A percentile compares a stretch with the other conserved stretches of the same genome.
These are phyloP conservation scores for Drosophila trichaetosa DNA, from an alignment of 2,888 invertebrate species.

Conservation along the genomic window DNA sequence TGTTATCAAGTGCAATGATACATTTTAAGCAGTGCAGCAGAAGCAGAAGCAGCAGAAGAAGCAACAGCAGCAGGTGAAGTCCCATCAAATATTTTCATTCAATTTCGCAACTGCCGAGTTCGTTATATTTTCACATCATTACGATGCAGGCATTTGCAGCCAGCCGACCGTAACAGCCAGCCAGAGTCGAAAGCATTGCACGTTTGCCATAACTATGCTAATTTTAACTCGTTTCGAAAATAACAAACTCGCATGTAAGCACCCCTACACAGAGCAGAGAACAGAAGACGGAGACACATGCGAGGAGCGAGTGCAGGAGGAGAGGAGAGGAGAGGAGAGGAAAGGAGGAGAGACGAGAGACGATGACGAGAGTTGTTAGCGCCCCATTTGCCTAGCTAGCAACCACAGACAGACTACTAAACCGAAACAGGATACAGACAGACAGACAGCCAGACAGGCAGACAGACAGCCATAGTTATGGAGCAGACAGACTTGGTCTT, in stretches of 20 bases:
- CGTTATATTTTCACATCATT: slow-evolving; percentile 74
- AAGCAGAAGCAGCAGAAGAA: slow-evolving; percentile 14
- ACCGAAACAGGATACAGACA: slow-evolving; percentile 24
- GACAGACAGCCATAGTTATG: slow-evolving; percentile 9
- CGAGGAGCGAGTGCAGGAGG: background rate
- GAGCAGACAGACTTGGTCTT: slow-evolving; percentile 2
- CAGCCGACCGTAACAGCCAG: slow-evolving; percentile 23
- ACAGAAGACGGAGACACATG: background rate
- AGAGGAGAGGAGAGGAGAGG: background rate
- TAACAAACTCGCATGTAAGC: slow-evolving; percentile 67
- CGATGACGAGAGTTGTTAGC: slow-evolving; percentile 71
- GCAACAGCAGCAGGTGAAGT: slow-evolving; percentile 10
- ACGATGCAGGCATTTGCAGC: slow-evolving; percentile 40
- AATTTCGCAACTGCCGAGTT: slow-evolving; percentile 57
- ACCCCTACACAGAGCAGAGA: slow-evolving; percentile 5
- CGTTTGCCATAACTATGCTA: slow-evolving; percentile 74
- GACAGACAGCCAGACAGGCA: slow-evolving; percentile 1
- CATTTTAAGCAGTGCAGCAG: slow-evolving; percentile 18
- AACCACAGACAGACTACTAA: slow-evolving; percentile 55
- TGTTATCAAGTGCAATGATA: slow-evolving; percentile 19
- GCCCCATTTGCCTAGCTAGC: slow-evolving; percentile 22
- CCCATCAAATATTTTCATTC: slow-evolving; percentile 52
- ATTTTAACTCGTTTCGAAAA: slow-evolving; percentile 73
- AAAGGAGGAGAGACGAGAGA: slow-evolving; percentile 23
- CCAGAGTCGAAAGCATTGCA: slow-evolving; percentile 15